Conservation (phyloP, 23 tunicate species). For the Trididemnum clinides region DNA sequence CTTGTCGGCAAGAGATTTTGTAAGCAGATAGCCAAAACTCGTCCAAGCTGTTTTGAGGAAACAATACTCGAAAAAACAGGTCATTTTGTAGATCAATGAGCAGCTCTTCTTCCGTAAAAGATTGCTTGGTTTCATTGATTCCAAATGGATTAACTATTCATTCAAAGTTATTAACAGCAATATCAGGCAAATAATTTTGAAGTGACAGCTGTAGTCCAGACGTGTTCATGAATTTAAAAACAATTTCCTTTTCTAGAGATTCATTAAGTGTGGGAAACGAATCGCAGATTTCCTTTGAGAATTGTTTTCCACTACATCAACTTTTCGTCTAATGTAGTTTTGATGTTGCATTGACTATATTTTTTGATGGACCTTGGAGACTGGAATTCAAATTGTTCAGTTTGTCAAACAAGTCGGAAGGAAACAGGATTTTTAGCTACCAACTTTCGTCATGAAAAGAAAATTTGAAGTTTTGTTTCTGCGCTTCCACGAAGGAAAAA, state of each 20-base stretch:
- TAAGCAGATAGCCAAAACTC: constrained; percentile 48
- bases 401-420: constrained; percentile 60
- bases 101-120: constrained; percentile 58
- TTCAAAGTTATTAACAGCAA: constrained; percentile 54
- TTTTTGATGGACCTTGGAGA: constrained; percentile 74
- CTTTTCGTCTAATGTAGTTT: constrained; percentile 53
- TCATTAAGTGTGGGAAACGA: constrained; percentile 49
- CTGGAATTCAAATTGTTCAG: constrained; percentile 66
- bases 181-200: constrained; percentile 58
- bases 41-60: constrained; percentile 43
- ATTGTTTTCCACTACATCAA: constrained; percentile 61
- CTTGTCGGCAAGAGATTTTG: constrained; percentile 26
- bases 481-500: constrained; percentile 35
- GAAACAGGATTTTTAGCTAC: constrained; percentile 74
- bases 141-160: constrained; percentile 60
- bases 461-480: constrained; percentile 49
- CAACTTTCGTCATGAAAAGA: constrained; percentile 56
- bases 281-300: constrained; percentile 50
- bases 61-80: constrained; percentile 51
- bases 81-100: constrained; percentile 62
- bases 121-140: constrained; percentile 49
- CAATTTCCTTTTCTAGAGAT: constrained; percentile 38
- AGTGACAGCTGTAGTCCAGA: constrained; percentile 59
- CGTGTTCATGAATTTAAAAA: constrained; percentile 48
- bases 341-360: constrained; percentile 63